These are phyloP conservation scores for Hemicrepidius hirtus DNA, from an alignment of 2,888 invertebrate genomes.

Conservation along the genomic window DNA sequence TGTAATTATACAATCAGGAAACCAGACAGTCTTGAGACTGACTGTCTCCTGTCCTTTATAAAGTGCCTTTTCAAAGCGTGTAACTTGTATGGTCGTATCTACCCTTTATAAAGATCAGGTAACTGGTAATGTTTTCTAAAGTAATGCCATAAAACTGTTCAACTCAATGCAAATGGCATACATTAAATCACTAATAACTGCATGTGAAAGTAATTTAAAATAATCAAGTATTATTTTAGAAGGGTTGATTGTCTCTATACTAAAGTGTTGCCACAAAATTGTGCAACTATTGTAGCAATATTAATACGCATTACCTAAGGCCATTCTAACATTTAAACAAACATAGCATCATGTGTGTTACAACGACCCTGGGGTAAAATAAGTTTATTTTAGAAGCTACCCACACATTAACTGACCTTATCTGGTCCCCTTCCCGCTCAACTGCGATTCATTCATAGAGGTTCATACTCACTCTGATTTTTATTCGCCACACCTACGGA, in stretches of 20 bases:
- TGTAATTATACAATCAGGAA: conserved; percentile 7
- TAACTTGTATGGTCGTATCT: too few relatives aligned
- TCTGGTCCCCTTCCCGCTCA: conserved; percentile 51
- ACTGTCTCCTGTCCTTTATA: background rate
- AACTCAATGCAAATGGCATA: too few relatives aligned
- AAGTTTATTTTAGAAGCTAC: conserved; percentile 53
- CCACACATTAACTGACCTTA: conserved; percentile 57
- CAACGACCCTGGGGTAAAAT: conserved; percentile 47
- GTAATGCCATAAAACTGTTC: too few relatives aligned
- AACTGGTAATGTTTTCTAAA: too few relatives aligned
- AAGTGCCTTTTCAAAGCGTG: too few relatives aligned
- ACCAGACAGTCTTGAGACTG: background rate
- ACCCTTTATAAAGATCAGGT: too few relatives aligned
- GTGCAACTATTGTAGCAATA: background rate
- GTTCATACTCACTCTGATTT: conserved; percentile 56
- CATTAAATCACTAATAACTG: too few relatives aligned
- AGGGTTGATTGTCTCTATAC: background rate
- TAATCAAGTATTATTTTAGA: too few relatives aligned
- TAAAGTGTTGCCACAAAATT: background rate
- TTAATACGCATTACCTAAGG: background rate
- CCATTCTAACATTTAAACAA: conserved; percentile 9
- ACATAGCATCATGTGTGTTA: conserved; percentile 32
- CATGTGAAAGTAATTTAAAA: too few relatives aligned
- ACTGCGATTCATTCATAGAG: conserved; percentile 56
- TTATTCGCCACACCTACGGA: conserved; percentile 58